Percentiles rank a stretch among this genome's conserved stretches.
Conservation (phyloP, 2,797 vertebrate species). For the Muscicapa striata region DNA sequence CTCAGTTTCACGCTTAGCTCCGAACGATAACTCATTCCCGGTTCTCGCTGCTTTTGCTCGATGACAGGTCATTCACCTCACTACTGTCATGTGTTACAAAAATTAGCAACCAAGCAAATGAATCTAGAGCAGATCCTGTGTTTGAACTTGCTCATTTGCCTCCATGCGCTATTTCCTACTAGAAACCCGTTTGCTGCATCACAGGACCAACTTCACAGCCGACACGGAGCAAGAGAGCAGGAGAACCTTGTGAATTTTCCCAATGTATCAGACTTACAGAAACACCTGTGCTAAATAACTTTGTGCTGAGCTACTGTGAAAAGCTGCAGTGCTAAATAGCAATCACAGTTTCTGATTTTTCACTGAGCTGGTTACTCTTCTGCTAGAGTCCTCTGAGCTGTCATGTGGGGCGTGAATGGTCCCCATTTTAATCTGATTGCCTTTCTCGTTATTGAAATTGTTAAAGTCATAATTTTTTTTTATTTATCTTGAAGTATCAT, state of each 20-base stretch:
- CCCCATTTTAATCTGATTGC: not conserved
- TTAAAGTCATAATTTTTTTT: not conserved
- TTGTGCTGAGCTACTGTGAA: constrained; percentile 64
- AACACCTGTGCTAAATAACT: constrained; percentile 67
- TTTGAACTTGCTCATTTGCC: constrained; percentile 47
- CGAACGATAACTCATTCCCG: constrained; percentile 19
- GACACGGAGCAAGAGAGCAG: constrained; percentile 36
- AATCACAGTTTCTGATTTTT: constrained; percentile 52
- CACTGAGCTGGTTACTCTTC: constrained; percentile 50
- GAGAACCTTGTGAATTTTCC: constrained; percentile 69
- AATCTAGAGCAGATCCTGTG: constrained; percentile 42
- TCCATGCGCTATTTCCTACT: not conserved
- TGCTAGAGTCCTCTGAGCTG: constrained; percentile 38
- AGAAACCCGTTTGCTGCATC: not conserved
- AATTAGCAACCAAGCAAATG: constrained; percentile 57
- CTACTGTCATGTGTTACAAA: constrained; percentile 43
- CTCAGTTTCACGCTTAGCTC: constrained; percentile 48
- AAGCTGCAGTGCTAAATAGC: constrained; percentile 63
- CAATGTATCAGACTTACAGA: constrained; percentile 68
- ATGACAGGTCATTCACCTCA: constrained; percentile 61
- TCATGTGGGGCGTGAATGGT: not conserved
- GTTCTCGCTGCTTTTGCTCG: constrained; percentile 33
- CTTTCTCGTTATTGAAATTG: not conserved
- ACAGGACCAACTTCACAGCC: constrained; percentile 50
- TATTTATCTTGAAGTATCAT: not conserved